These are phyloP conservation scores for Drosophila atripex DNA, from an alignment of 2,888 invertebrate genomes.

Conservation along the genomic window DNA sequence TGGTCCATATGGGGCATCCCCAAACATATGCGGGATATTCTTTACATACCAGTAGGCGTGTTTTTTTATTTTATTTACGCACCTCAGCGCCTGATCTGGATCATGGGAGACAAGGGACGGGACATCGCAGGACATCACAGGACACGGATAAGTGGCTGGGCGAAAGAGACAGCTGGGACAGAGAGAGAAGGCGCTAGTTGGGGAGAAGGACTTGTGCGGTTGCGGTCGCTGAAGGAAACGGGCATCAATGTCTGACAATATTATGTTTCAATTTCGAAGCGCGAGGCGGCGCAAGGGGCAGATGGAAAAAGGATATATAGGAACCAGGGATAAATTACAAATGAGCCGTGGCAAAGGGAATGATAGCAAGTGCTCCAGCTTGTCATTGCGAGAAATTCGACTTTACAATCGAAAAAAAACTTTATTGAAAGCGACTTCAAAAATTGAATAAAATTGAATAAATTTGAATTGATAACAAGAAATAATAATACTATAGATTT, in stretches of 20 bases:
- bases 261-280: constrained; percentile 73
- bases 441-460: not conserved
- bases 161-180: constrained; percentile 7
- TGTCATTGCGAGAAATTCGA: constrained; percentile 29
- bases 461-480: not conserved
- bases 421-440: constrained; percentile 4
- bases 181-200: constrained; percentile 1
- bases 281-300: constrained; percentile 27
- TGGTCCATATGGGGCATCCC: constrained; percentile 70
- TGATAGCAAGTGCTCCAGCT: not conserved
- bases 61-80: constrained; percentile 73
- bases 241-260: constrained; percentile 81
- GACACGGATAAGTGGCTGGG: constrained; percentile 67
- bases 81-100: constrained; percentile 55
- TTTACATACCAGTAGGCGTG: constrained; percentile 78
- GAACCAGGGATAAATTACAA: constrained; percentile 37
- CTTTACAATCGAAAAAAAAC: constrained; percentile 49
- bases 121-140: not conserved
- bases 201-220: constrained; percentile 57
- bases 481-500: not conserved
- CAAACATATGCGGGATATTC: constrained; percentile 72
- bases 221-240: constrained; percentile 76
- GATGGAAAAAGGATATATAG: constrained; percentile 21
- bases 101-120: not conserved
- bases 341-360: constrained; percentile 30